Conservation (phyloP, 2,888 invertebrate species). For the Rotaria macrura region DNA sequence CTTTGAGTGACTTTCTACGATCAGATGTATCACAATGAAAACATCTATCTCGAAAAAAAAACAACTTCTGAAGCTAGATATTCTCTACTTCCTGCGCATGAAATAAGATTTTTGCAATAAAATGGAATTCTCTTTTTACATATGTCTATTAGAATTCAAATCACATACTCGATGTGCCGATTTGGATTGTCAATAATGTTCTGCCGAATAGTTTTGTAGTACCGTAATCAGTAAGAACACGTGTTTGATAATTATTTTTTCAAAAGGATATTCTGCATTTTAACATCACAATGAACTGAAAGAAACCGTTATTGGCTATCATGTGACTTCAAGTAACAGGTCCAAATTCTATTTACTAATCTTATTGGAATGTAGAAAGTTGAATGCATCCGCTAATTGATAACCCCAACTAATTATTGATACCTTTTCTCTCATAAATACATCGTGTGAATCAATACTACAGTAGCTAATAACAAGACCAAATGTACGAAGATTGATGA, state of each 20-base stretch:
- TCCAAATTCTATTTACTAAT: neutral
- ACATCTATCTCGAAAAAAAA: too few species aligned
- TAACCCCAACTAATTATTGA: neutral
- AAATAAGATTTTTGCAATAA: too few species aligned
- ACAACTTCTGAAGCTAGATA: too few species aligned
- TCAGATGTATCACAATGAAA: too few species aligned
- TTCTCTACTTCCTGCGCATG: too few species aligned
- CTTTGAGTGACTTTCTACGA: too few species aligned
- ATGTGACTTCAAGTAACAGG: too few species aligned
- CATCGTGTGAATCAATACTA: neutral
- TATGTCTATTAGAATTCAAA: neutral
- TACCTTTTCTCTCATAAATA: neutral
- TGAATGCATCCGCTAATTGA: slow-evolving; percentile 9
- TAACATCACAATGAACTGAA: slow-evolving; percentile 11
- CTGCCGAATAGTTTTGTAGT: neutral
- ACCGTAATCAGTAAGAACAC: slow-evolving; percentile 10
- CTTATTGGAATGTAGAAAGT: neutral
- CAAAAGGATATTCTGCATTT: slow-evolving; percentile 6
- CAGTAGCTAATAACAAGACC: neutral
- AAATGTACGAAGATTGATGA: neutral
- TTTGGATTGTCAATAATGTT: neutral
- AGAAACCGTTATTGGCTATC: neutral
- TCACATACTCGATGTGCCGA: neutral
- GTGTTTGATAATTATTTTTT: slow-evolving; percentile 18
- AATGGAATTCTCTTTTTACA: too few species aligned